A percentile compares a stretch with the other conserved stretches of the same genome.
phyloP scores from a whole-genome alignment of 2,113 vertebrate genomes.

The Tympanuchus pallidicinctus region DNA sequence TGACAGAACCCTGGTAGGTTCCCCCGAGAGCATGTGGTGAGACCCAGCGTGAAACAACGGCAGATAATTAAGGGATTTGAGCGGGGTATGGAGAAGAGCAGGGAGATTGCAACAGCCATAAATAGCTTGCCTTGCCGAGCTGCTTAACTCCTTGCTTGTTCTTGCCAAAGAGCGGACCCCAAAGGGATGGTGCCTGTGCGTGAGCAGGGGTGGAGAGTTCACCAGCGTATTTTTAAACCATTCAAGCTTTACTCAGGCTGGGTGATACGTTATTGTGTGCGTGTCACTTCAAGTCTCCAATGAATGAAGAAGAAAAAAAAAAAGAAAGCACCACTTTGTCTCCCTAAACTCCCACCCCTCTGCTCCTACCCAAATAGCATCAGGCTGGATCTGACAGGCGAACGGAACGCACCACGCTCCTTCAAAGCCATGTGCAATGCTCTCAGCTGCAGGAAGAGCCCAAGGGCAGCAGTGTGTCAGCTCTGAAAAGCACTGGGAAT shows the following conservation, averaged over 20 bases:
- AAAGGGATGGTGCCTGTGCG: conserved; percentile 45
- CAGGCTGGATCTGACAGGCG: not conserved
- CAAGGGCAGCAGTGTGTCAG: fast-evolving
- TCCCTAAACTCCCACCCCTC: conserved; percentile 35
- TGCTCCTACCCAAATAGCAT: conserved; percentile 17
- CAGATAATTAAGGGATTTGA: conserved; percentile 71
- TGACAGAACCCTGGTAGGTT: conserved; percentile 17
- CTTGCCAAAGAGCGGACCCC: conserved; percentile 63
- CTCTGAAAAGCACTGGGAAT: not conserved
- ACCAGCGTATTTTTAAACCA: conserved; percentile 52
- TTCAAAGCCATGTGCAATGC: not conserved
- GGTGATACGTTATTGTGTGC: conserved; percentile 31
- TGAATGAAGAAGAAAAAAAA: not conserved
- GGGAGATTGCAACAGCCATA: conserved; percentile 52
- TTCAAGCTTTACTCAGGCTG: not conserved
- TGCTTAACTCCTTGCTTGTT: conserved; percentile 67
- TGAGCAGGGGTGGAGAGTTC: conserved; percentile 64
- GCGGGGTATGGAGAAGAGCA: conserved; percentile 24
- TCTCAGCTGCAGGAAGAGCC: not conserved
- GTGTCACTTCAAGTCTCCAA: conserved; percentile 28
- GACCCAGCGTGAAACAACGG: conserved; percentile 59
- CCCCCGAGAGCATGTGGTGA: not conserved
- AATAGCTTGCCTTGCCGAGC: conserved; percentile 61
- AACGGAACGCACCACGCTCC: not conserved
- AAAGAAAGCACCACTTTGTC: not conserved